Evolutionary conservation across 2,797 vertebrate genomes (phyloP).

Genomic region (Podarcis siculus): DNA sequence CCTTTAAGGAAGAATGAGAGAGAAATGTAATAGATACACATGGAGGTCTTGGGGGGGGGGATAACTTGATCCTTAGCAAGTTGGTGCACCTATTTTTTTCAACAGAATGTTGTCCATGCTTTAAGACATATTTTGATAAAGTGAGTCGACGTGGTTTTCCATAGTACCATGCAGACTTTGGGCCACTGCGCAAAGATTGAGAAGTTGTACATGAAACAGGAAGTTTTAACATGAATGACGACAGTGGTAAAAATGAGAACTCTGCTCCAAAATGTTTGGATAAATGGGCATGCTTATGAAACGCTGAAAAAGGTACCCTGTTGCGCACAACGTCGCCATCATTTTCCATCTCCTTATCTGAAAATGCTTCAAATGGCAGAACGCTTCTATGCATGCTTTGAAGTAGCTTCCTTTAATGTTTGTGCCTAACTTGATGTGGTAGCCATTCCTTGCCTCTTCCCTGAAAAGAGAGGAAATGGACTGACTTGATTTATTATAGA

Average conservation of each 20-base stretch:
- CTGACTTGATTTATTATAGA: background rate
- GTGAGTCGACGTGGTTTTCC: background rate
- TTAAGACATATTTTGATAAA: background rate
- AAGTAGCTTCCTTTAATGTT: constrained; percentile 1
- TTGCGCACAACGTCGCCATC: background rate
- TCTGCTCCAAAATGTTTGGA: background rate
- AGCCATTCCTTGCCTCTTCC: background rate
- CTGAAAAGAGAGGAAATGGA: background rate
- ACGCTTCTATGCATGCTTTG: background rate
- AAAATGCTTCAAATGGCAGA: background rate
- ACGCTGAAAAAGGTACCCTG: background rate
- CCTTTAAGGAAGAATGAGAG: background rate
- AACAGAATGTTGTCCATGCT: background rate
- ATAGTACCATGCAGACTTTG: background rate
- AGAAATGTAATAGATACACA: background rate
- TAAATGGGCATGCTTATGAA: background rate
- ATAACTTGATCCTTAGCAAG: background rate
- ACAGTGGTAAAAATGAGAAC: background rate
- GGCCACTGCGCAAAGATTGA: background rate
- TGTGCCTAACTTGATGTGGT: background rate
- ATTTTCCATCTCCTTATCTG: constrained; percentile 1
- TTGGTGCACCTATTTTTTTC: background rate
- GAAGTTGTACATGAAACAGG: background rate
- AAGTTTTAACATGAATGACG: background rate
- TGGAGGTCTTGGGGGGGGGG: background rate